These are phyloP conservation scores for Catostomus latipinnis DNA, from an alignment of 2,797 vertebrate genomes.

Conservation along the genomic window DNA sequence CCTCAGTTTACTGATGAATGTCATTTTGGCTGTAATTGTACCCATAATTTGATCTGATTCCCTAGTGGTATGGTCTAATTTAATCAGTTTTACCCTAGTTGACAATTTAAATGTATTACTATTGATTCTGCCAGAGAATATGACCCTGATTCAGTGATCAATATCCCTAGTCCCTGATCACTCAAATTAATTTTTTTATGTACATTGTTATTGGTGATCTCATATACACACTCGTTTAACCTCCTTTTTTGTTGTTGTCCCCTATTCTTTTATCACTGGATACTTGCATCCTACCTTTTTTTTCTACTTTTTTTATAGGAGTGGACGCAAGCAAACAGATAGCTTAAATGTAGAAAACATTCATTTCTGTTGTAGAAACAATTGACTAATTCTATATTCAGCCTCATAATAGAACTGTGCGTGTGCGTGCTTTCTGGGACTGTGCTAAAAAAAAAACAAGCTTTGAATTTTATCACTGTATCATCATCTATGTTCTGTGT, in stretches of 20 bases:
- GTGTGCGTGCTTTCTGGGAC: background rate
- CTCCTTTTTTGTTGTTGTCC: background rate
- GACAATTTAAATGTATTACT: background rate
- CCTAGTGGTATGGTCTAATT: slow-evolving; percentile 15
- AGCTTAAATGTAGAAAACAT: background rate
- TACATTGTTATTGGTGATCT: background rate
- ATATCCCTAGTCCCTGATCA: background rate
- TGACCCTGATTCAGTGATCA: background rate
- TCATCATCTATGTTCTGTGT: background rate
- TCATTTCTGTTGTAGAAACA: background rate
- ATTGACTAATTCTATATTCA: background rate
- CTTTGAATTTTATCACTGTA: background rate
- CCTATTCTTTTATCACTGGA: background rate
- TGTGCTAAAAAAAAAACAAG: background rate
- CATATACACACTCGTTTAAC: background rate
- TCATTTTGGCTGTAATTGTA: slow-evolving; percentile 20
- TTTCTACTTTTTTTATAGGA: background rate
- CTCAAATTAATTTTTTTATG: background rate
- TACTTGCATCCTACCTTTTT: background rate
- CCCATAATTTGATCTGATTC: slow-evolving; percentile 17
- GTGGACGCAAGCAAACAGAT: background rate
- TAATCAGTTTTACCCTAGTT: slow-evolving; percentile 1
- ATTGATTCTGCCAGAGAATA: background rate
- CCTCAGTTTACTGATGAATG: background rate
- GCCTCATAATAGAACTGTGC: background rate